Evolutionary conservation across 2,888 invertebrate genomes (phyloP), one percentile per base, ranked within the genome.

Genomic region (Perizoma affinitatum): DNA sequence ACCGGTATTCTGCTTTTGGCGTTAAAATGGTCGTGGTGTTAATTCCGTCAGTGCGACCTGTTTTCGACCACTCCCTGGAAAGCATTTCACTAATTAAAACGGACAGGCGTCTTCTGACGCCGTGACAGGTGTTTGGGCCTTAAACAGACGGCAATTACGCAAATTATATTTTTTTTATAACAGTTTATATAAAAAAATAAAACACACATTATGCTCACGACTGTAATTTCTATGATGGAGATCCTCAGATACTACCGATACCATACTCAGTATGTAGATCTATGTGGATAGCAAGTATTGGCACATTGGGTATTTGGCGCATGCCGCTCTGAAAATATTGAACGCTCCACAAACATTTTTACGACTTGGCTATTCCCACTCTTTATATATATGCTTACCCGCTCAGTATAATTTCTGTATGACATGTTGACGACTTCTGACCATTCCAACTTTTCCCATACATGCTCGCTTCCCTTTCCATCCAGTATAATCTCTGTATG

Each of bases 81-180:
- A 70, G 65, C 76, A 76, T 79, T 80, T 76, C 70, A 77, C 67
- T 87, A 88, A 90, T 89, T 88, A 86, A 84, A 88, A 87, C 76
- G 80, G 84, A 83, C 86, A 82, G 74, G 67, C 72, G 72, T 76
- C 74, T 80, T 83, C 73, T 71, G 58, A 62, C 73, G 66, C 67
- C 75, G 72, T 79, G 79, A 80, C 79, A 76, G 74, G 76, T 74
- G 75, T 73, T 22, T 74, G 72, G 71, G 72, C 68, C 70, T 67
- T 70, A 70, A 76, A 80, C 74, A 72, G 62, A 69, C 63, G 67
- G 65, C 51, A 80, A 84, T 84, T 84, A 82, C 75, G 75, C 75
- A 79, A 79, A 84, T 82, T 77, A 76, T 22, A 22, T 2, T 3
- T 2, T 22, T 2, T 22, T 22, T 22, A 22, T 22, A 3, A 22